Percentiles rank a stretch among this genome's conserved stretches.
phyloP scores from a whole-genome alignment of 2,888 invertebrate species.

The Taphrorychus bicolor region DNA sequence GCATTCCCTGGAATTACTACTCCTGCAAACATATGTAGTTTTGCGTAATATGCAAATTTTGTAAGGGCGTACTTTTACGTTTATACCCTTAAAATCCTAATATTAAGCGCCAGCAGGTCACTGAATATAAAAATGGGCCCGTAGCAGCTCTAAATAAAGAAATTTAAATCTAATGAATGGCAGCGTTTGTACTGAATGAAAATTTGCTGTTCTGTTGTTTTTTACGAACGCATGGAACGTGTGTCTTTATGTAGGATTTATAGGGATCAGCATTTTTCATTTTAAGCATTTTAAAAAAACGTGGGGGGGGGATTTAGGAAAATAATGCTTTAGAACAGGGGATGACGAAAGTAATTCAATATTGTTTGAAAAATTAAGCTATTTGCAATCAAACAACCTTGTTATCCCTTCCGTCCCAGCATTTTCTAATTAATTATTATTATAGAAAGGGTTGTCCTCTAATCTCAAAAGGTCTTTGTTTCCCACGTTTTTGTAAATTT shows the following conservation, averaged over 20 bases:
- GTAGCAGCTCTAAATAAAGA: constrained; percentile 5
- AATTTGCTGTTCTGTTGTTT: constrained; percentile 6
- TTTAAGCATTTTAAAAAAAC: not conserved
- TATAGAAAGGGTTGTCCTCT: not conserved
- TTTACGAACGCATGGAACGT: not conserved
- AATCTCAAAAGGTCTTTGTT: not conserved
- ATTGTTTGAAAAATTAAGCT: not conserved
- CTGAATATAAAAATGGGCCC: constrained; percentile 2
- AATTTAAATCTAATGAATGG: constrained; percentile 6
- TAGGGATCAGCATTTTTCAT: not conserved
- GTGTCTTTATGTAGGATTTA: not conserved
- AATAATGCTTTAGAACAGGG: not conserved
- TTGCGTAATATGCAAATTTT: not conserved
- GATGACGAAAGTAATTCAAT: not conserved
- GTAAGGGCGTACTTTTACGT: not conserved
- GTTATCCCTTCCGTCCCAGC: not conserved
- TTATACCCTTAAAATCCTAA: constrained; percentile 2
- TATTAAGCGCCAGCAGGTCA: constrained; percentile 1
- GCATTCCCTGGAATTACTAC: too few relatives aligned
- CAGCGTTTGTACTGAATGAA: constrained; percentile 3
- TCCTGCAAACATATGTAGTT: constrained; percentile 7
- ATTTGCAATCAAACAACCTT: not conserved
- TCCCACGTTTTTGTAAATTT: not conserved
- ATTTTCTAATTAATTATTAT: constrained; percentile 4
- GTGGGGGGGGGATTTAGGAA: not conserved